phyloP scores from a whole-genome alignment of 2,797 vertebrate species.

The Acanthopagrus latus region DNA sequence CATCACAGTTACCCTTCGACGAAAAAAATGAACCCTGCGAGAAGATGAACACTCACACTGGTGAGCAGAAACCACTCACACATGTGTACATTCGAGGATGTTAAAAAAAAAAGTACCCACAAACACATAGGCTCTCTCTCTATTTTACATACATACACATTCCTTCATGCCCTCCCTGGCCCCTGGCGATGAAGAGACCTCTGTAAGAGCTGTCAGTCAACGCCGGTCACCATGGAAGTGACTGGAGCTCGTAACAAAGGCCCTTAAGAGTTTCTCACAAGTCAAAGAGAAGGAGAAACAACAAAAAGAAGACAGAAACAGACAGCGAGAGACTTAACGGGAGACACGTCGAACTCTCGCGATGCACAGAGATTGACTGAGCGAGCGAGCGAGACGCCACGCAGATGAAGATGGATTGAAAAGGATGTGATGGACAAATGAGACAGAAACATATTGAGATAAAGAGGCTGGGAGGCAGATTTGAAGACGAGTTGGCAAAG shows the following conservation, averaged over 20 bases:
- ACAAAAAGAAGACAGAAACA: slow-evolving; percentile 72
- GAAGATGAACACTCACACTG: slow-evolving; percentile 59
- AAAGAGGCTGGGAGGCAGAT: slow-evolving; percentile 62
- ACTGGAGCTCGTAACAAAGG: slow-evolving; percentile 78
- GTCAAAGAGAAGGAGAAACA: slow-evolving; percentile 66
- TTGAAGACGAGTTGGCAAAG: slow-evolving; percentile 38
- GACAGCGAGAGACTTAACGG: slow-evolving; percentile 65
- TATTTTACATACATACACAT: slow-evolving; percentile 55
- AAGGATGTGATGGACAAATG: slow-evolving; percentile 77
- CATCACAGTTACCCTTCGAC: slow-evolving; percentile 84
- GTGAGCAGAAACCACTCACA: slow-evolving; percentile 58
- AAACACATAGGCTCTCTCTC: slow-evolving; percentile 38
- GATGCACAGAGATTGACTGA: slow-evolving; percentile 68
- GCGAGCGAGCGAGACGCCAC: slow-evolving; percentile 56
- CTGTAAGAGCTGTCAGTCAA: slow-evolving; percentile 86
- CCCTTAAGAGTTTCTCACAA: slow-evolving; percentile 82
- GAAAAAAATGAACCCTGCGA: slow-evolving; percentile 86
- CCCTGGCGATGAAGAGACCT: slow-evolving; percentile 83
- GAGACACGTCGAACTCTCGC: slow-evolving; percentile 59
- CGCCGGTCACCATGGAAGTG: slow-evolving; percentile 83
- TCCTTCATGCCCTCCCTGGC: slow-evolving; percentile 76
- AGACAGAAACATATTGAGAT: slow-evolving; percentile 74
- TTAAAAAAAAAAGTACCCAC: slow-evolving; percentile 56
- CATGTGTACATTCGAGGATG: slow-evolving; percentile 51
- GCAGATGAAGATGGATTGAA: slow-evolving; percentile 76